Conservation (phyloP, 2,113 vertebrate species). For the Oreochromis tanganicae region DNA sequence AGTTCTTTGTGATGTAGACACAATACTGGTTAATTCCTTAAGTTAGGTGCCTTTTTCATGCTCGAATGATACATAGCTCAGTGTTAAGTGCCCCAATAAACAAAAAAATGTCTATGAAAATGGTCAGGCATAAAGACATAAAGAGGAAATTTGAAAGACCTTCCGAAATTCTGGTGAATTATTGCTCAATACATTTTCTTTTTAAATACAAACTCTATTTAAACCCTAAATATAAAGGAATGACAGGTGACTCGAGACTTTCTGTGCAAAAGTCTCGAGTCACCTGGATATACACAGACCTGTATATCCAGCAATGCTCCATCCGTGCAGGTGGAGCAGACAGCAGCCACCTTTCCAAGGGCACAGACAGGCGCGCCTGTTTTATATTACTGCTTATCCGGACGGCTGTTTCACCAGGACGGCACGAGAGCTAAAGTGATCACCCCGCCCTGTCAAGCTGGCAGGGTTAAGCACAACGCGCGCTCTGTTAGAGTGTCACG, state of each 20-base stretch:
- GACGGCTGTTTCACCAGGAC: no score
- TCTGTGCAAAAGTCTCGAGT: no score
- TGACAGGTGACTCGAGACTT: background rate
- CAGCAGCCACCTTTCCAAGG: background rate
- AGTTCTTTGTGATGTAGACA: background rate
- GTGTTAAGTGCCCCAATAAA: background rate
- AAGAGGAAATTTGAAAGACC: background rate
- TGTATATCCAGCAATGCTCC: background rate
- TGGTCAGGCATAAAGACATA: background rate
- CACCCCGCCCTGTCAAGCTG: slow-evolving; percentile 1
- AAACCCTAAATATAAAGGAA: background rate
- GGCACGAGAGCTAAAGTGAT: fast-evolving
- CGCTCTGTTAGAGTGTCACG: background rate
- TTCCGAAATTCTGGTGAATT: background rate
- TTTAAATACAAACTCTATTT: background rate
- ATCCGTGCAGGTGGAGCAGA: background rate
- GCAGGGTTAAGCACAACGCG: fast-evolving
- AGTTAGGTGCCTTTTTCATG: background rate
- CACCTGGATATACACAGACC: no score
- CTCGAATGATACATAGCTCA: background rate
- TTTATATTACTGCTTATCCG: background rate
- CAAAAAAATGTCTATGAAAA: background rate
- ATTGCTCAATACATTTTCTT: background rate
- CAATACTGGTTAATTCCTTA: background rate
- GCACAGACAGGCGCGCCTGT: background rate